Percentiles rank a stretch among this genome's conserved stretches.
Evolutionary conservation across 2,888 invertebrate species (phyloP).

Genomic region (Gastracanthus pulcherrimus): DNA sequence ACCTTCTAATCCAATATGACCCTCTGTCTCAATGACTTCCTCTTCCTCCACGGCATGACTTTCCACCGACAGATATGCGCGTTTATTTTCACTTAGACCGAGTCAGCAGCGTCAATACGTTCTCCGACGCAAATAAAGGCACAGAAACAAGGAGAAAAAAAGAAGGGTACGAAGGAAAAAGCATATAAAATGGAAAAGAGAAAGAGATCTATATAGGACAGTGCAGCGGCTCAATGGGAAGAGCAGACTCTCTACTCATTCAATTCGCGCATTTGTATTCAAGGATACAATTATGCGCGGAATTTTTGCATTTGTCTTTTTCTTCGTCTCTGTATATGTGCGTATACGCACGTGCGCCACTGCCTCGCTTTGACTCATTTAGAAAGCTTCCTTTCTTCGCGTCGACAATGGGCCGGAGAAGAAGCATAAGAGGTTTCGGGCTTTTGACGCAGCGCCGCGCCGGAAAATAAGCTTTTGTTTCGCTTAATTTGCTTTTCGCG

Average conservation of each 20-base stretch:
- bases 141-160: neutral
- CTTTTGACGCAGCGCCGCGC: neutral
- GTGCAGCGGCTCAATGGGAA: no score
- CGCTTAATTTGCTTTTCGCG: conserved; percentile 22
- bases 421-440: no score
- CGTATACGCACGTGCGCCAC: no score
- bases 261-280: conserved; percentile 3
- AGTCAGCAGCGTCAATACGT: neutral
- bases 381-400: conserved; percentile 15
- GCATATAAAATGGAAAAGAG: no score
- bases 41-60: no score
- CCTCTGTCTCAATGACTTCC: neutral
- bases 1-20: neutral
- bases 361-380: conserved; percentile 38
- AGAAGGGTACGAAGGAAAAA: no score
- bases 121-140: neutral
- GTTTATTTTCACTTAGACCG: neutral
- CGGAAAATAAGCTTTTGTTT: conserved; percentile 30
- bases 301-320: conserved; percentile 12
- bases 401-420: neutral
- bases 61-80: neutral
- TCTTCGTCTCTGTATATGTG: no score
- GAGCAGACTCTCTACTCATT: no score
- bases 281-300: conserved; percentile 35
- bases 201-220: no score